Evolutionary conservation across 2,797 vertebrate species (phyloP).

Genomic region (Falco rusticolus): DNA sequence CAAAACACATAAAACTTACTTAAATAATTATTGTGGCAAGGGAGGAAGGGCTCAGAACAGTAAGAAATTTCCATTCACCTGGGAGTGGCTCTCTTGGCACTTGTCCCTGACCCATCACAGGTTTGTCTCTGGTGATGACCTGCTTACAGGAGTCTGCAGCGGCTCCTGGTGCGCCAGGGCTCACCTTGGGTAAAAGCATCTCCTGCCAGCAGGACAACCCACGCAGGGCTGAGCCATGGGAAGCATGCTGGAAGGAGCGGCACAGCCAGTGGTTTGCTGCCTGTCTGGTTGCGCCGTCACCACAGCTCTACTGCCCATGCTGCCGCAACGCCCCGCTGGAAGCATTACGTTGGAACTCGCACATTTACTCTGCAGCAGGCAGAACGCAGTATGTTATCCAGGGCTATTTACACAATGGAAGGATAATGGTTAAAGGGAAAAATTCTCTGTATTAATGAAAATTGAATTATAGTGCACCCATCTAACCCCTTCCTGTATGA

Average conservation of each 20-base stretch:
- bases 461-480: not conserved
- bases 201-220: not conserved
- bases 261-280: not conserved
- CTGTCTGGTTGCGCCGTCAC: not conserved
- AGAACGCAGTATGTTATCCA: not conserved
- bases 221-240: not conserved
- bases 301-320: too few species aligned
- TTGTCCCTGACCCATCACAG: not conserved
- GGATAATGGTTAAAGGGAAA: not conserved
- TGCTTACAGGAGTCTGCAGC: too few species aligned
- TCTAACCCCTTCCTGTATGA: not conserved
- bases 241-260: not conserved
- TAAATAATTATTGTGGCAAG: not conserved
- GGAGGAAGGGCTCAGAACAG: not conserved
- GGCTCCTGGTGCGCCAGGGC: not conserved
- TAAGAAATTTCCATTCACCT: not conserved
- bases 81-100: not conserved
- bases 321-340: not conserved
- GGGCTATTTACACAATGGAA: not conserved
- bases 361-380: not conserved
- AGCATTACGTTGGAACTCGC: not conserved
- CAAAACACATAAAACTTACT: not conserved
- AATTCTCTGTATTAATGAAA: not conserved
- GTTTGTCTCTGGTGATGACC: not conserved
- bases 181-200: not conserved